A percentile compares a stretch with the other conserved stretches of the same genome.
Conservation (phyloP, 2,888 invertebrate species). For the Hofmannophila pseudospretella region DNA sequence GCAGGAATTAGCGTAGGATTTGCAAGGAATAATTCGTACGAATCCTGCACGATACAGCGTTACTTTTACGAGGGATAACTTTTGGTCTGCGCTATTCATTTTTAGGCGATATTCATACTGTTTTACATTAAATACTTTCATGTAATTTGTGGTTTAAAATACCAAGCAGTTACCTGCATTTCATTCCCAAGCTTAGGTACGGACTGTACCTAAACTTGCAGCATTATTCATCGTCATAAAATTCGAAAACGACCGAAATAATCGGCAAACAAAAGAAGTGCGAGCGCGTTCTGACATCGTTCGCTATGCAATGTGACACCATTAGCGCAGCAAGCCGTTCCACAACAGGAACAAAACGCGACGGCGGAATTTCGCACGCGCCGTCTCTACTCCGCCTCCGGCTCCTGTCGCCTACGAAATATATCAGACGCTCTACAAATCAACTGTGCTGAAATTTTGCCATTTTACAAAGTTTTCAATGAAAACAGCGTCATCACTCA, state of each 20-base stretch:
- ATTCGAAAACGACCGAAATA: conserved; percentile 45
- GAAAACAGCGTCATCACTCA: too few species aligned
- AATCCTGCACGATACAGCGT: conserved; percentile 13
- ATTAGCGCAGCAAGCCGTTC: conserved; percentile 50
- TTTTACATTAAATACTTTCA: too few species aligned
- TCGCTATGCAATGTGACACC: conserved; percentile 70
- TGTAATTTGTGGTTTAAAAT: too few species aligned
- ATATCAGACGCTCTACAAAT: too few species aligned
- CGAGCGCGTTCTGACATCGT: conserved; percentile 47
- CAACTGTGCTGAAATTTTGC: too few species aligned
- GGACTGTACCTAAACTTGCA: background rate
- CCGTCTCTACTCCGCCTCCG: conserved; percentile 31
- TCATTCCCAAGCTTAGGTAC: too few species aligned
- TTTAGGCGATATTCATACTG: too few species aligned
- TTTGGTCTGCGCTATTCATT: background rate
- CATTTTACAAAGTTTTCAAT: too few species aligned
- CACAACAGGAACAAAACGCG: conserved; percentile 57
- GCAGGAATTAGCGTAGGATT: conserved; percentile 60
- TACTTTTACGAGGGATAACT: conserved; percentile 9
- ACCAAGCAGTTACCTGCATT: too few species aligned
- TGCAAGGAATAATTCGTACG: conserved; percentile 48
- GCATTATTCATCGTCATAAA: conserved; percentile 25
- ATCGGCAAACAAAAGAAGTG: conserved; percentile 40
- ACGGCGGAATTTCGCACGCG: conserved; percentile 54
- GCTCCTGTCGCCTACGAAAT: conserved; percentile 11